Percentiles rank a stretch among this genome's conserved stretches.
Evolutionary conservation across 2,113 vertebrate genomes (phyloP).

Genomic region (Nothoprocta pentlandii): DNA sequence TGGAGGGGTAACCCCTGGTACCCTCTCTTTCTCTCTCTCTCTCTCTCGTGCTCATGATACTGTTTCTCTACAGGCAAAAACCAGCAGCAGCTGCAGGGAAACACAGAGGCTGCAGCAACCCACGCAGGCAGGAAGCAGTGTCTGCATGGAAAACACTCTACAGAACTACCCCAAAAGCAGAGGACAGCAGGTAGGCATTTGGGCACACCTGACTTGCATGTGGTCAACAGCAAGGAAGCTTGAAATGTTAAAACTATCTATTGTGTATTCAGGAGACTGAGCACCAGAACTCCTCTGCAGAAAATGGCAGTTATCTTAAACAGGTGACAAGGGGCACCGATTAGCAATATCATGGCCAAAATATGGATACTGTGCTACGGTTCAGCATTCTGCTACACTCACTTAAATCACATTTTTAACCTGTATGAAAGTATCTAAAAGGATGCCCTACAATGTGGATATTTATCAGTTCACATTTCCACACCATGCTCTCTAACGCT

Average conservation of each 20-base stretch:
- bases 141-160: background rate
- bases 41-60: background rate
- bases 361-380: background rate
- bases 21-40: no score
- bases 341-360: background rate
- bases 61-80: background rate
- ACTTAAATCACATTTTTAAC: background rate
- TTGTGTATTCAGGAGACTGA: background rate
- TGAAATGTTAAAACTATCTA: background rate
- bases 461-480: background rate
- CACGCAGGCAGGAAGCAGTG: background rate
- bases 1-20: no score
- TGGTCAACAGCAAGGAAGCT: background rate
- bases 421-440: background rate
- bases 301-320: background rate
- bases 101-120: no score
- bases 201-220: background rate
- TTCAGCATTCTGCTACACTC: background rate
- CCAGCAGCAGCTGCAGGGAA: no score
- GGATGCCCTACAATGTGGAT: background rate
- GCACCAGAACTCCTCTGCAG: background rate
- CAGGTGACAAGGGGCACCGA: background rate
- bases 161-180: background rate
- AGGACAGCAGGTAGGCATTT: background rate
- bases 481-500: background rate